phyloP scores from a whole-genome alignment of 2,113 vertebrate genomes.

The Phrynocephalus versicolor region DNA sequence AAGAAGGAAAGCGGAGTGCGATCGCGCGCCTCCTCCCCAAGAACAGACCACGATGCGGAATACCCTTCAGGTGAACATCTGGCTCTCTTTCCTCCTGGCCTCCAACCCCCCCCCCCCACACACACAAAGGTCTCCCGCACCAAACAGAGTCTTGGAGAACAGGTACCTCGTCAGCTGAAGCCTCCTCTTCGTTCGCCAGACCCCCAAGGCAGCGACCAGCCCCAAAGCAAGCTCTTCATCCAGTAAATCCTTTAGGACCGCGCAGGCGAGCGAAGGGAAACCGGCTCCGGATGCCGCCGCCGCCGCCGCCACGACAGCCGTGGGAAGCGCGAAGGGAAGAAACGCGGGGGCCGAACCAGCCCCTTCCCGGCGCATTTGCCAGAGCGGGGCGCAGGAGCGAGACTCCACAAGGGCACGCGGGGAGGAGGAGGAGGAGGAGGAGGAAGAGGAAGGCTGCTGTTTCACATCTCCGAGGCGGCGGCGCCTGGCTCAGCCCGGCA shows the following conservation, averaged over 20 bases:
- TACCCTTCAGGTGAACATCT: slow-evolving; percentile 53
- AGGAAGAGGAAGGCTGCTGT: background rate
- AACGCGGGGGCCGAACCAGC: slow-evolving; percentile 20
- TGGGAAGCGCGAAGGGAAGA: background rate
- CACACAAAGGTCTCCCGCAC: no score
- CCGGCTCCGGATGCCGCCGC: background rate
- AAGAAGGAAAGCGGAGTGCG: background rate
- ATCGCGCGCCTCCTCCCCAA: background rate
- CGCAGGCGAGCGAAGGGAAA: background rate
- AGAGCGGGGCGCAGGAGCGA: slow-evolving; percentile 11
- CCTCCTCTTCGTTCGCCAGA: slow-evolving; percentile 41
- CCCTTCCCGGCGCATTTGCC: slow-evolving; percentile 42
- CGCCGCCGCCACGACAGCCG: background rate
- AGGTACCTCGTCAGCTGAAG: slow-evolving; percentile 36
- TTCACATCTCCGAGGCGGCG: slow-evolving; percentile 8
- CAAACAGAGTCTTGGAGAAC: slow-evolving; percentile 37
- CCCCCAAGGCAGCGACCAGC: slow-evolving; percentile 53
- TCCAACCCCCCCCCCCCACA: no score
- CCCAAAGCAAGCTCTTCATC: slow-evolving; percentile 34
- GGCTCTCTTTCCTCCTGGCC: slow-evolving; percentile 16
- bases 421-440: background rate
- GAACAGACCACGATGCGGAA: background rate
- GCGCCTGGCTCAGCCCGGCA: background rate
- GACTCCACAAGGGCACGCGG: slow-evolving; percentile 14
- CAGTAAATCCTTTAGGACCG: slow-evolving; percentile 62